These are phyloP conservation scores for Gymnoscelis rufifasciata DNA, from an alignment of 2,888 invertebrate species.

Conservation along the genomic window DNA sequence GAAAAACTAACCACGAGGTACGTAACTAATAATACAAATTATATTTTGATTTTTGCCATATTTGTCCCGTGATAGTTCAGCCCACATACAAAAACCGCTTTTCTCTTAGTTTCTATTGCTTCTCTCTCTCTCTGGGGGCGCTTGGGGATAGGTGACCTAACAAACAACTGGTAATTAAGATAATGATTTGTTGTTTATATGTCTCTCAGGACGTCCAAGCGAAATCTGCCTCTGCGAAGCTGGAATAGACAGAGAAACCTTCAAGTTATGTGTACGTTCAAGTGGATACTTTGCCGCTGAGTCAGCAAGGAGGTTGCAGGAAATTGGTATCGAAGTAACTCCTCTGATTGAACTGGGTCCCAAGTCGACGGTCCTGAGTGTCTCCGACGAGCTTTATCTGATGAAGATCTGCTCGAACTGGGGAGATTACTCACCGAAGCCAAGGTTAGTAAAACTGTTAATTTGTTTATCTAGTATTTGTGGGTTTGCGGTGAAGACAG, in stretches of 20 bases:
- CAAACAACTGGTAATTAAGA: too few relatives aligned
- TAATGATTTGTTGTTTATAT: too few relatives aligned
- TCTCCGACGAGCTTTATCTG: conserved; percentile 40
- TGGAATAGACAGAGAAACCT: conserved; percentile 10
- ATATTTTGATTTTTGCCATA: too few relatives aligned
- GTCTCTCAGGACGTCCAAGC: conserved; percentile 14
- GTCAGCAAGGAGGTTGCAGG: conserved; percentile 6
- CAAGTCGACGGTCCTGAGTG: conserved; percentile 18
- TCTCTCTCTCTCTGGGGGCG: too few relatives aligned
- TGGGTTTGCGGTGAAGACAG: too few relatives aligned
- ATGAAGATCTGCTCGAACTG: conserved; percentile 53
- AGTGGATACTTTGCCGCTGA: conserved; percentile 6
- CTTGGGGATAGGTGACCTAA: too few relatives aligned
- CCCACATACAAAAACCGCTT: too few relatives aligned
- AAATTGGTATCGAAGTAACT: conserved; percentile 16
- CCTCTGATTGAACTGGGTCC: conserved; percentile 20
- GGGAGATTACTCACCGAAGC: conserved; percentile 34
- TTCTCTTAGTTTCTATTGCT: too few relatives aligned
- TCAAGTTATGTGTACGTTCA: conserved; percentile 13
- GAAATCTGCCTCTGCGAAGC: conserved; percentile 19
- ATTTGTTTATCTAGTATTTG: neutral
- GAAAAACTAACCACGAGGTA: too few relatives aligned
- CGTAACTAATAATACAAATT: too few relatives aligned
- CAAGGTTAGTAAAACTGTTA: conserved; percentile 16
- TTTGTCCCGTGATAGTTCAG: too few relatives aligned